Conservation (phyloP, 2,797 vertebrate species). For the Gephyroberyx darwinii region DNA sequence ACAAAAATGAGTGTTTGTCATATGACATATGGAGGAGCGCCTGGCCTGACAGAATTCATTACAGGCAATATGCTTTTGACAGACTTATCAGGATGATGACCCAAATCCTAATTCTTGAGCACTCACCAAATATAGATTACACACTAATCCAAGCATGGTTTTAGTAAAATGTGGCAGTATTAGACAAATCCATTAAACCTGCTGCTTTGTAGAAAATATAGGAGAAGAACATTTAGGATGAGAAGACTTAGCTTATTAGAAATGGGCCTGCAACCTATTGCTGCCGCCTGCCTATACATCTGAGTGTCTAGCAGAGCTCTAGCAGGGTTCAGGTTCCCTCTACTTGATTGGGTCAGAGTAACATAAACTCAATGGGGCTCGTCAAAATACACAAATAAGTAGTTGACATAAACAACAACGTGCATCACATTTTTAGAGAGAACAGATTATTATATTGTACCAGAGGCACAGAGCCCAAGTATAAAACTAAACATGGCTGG, state of each 20-base stretch:
- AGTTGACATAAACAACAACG: neutral
- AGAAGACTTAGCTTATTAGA: slow-evolving; percentile 8
- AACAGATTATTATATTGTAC: neutral
- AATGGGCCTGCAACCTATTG: neutral
- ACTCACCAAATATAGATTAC: slow-evolving; percentile 45
- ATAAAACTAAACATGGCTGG: neutral
- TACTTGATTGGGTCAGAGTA: slow-evolving; percentile 17
- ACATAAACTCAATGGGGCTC: slow-evolving; percentile 10
- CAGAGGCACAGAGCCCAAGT: neutral
- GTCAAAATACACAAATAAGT: slow-evolving; percentile 15
- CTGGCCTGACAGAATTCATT: slow-evolving; percentile 53
- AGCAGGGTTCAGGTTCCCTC: slow-evolving; percentile 28
- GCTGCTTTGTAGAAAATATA: slow-evolving; percentile 24
- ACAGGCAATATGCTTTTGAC: slow-evolving; percentile 57
- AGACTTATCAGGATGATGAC: slow-evolving; percentile 51
- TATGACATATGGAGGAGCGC: slow-evolving; percentile 60
- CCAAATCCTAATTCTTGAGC: slow-evolving; percentile 55
- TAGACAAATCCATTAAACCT: slow-evolving; percentile 16
- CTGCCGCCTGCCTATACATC: neutral
- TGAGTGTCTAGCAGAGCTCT: neutral
- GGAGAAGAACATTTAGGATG: neutral
- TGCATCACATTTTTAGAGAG: slow-evolving; percentile 4
- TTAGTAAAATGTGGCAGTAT: slow-evolving; percentile 39
- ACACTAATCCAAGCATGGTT: slow-evolving; percentile 57
- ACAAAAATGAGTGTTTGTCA: slow-evolving; percentile 45